Evolutionary conservation across 37 sponge, comb jelly and placozoan species (phyloP).

Genomic region (Ianthella basta): DNA sequence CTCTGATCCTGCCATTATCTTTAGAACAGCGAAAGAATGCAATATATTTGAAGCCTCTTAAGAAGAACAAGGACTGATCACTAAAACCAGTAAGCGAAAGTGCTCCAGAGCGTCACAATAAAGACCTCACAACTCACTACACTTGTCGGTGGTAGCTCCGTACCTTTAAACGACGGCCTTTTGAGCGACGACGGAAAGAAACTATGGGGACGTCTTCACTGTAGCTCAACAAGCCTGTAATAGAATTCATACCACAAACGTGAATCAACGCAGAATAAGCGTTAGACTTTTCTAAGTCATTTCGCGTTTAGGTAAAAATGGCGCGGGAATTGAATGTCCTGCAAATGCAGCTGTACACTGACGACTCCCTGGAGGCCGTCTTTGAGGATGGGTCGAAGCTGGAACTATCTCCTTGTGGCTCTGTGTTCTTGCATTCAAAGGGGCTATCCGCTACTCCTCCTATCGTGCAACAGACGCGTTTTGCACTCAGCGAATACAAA

Average conservation of each 20-base stretch:
- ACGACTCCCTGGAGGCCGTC: constrained; percentile 38
- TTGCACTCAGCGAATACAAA: constrained; percentile 24
- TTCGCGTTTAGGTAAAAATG: constrained; percentile 12
- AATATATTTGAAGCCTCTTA: too few relatives aligned
- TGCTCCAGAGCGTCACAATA: too few relatives aligned
- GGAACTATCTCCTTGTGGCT: constrained; percentile 35
- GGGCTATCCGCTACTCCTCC: background rate
- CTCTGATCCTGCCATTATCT: constrained; percentile 78
- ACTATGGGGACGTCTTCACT: background rate
- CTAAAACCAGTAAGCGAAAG: too few relatives aligned
- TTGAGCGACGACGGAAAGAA: background rate
- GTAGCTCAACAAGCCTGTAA: too few relatives aligned
- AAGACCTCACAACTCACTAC: too few relatives aligned
- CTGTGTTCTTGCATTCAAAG: constrained; percentile 29
- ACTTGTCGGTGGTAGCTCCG: background rate
- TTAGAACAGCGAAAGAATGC: background rate
- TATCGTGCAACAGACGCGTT: constrained; percentile 31
- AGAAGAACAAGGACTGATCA: too few relatives aligned
- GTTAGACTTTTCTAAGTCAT: background rate
- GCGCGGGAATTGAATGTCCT: constrained; percentile 36
- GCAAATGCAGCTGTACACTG: constrained; percentile 39
- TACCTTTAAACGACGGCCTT: background rate
- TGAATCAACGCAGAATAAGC: too few relatives aligned
- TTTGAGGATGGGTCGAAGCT: constrained; percentile 38
- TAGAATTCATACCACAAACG: too few relatives aligned